Percentiles rank a stretch among this genome's conserved stretches.
Evolutionary conservation across 2,797 vertebrate genomes (phyloP).

Genomic region (Crocidura indochinensis): DNA sequence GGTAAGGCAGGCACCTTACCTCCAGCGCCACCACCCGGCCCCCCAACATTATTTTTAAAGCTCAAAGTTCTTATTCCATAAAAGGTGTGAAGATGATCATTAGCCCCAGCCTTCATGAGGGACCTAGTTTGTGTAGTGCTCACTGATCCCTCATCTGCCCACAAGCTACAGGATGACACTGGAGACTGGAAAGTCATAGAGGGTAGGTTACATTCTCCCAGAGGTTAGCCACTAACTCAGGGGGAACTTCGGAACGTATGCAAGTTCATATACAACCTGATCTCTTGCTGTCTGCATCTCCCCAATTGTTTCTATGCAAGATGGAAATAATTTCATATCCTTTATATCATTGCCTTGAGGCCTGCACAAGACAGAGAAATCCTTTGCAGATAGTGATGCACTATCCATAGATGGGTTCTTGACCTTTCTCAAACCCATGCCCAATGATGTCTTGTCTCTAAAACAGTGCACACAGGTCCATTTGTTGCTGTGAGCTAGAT

Average conservation of each 20-base stretch:
- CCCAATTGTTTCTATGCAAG: slow-evolving; percentile 3
- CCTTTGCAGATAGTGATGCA: background rate
- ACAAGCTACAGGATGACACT: background rate
- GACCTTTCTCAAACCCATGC: background rate
- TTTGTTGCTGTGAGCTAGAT: background rate
- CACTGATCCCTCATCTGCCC: background rate
- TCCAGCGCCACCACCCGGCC: too few species aligned
- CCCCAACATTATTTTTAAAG: slow-evolving; percentile 10
- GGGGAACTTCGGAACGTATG: background rate
- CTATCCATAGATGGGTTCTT: background rate
- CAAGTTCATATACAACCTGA: background rate
- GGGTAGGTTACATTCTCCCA: background rate
- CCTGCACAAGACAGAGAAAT: background rate
- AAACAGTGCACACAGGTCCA: background rate
- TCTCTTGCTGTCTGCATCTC: background rate
- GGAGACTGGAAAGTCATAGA: background rate
- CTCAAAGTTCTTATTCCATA: background rate
- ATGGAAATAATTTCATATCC: background rate
- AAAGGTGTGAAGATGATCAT: background rate
- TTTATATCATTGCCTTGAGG: background rate
- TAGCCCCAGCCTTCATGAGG: background rate
- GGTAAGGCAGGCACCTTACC: too few species aligned
- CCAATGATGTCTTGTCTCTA: background rate
- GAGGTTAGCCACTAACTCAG: background rate
- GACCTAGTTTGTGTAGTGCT: background rate